Evolutionary conservation across 1,140 invertebrate genomes (phyloP).

Genomic region (Drosophila saltans): DNA sequence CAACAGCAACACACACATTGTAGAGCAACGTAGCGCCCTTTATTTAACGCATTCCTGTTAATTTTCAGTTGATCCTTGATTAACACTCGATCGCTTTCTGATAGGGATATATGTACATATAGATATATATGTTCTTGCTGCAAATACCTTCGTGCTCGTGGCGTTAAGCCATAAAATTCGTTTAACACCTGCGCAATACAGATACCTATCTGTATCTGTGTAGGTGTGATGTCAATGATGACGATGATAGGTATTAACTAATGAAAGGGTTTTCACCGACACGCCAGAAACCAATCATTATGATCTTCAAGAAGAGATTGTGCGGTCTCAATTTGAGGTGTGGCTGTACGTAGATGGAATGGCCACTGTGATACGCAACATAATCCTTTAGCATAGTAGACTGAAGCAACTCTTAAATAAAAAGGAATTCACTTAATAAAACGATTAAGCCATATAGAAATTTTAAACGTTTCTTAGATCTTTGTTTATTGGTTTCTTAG

Average conservation of each 20-base stretch:
- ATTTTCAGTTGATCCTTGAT: conserved; percentile 68
- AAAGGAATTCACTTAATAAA: too few relatives aligned
- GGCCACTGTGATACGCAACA: neutral
- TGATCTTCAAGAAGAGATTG: conserved; percentile 35
- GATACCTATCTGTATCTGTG: too few relatives aligned
- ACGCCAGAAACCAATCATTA: conserved; percentile 46
- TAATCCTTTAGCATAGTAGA: neutral
- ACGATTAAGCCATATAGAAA: too few relatives aligned
- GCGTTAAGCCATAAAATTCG: conserved; percentile 77
- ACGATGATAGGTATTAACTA: conserved; percentile 65
- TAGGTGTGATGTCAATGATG: conserved; percentile 73
- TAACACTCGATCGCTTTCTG: conserved; percentile 48
- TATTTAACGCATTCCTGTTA: conserved; percentile 74
- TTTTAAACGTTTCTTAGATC: too few relatives aligned
- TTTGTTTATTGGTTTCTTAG: too few relatives aligned
- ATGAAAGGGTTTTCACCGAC: conserved; percentile 55
- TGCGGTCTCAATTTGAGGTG: conserved; percentile 8
- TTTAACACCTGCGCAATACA: conserved; percentile 59
- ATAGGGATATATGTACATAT: conserved; percentile 22
- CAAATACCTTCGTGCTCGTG: conserved; percentile 29
- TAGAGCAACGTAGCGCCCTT: conserved; percentile 41
- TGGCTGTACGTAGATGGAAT: neutral
- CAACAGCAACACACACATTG: neutral
- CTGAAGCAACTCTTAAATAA: too few relatives aligned
- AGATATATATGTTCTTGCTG: too few relatives aligned